phyloP scores from a whole-genome alignment of 2,797 vertebrate species.

The Ambastaia sidthimunki region DNA sequence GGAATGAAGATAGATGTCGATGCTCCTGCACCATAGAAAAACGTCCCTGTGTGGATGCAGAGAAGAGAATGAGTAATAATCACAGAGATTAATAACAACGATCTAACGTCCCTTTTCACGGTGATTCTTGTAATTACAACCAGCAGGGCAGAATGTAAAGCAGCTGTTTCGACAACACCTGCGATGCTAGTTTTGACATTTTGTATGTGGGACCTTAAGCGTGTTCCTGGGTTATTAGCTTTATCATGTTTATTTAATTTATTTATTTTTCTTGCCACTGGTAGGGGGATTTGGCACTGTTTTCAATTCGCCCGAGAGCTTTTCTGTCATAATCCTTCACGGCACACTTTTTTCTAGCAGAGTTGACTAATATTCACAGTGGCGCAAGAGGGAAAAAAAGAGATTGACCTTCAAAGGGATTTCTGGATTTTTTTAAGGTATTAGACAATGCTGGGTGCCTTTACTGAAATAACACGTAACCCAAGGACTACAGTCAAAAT shows the following conservation, averaged over 20 bases:
- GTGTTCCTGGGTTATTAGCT: neutral
- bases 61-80: slow-evolving; percentile 75
- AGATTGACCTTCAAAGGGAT: slow-evolving; percentile 57
- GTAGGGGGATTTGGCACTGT: slow-evolving; percentile 18
- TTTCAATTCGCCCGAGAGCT: slow-evolving; percentile 23
- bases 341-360: slow-evolving; percentile 37
- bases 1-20: slow-evolving; percentile 71
- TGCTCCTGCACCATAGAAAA: slow-evolving; percentile 62
- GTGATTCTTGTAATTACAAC: slow-evolving; percentile 74
- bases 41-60: slow-evolving; percentile 58
- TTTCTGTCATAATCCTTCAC: slow-evolving; percentile 46
- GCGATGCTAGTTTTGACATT: slow-evolving; percentile 29
- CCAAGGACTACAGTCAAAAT: slow-evolving; percentile 46
- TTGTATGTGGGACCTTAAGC: neutral
- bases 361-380: slow-evolving; percentile 35
- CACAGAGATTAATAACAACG: slow-evolving; percentile 74
- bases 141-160: slow-evolving; percentile 69
- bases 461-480: slow-evolving; percentile 34
- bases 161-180: slow-evolving; percentile 62
- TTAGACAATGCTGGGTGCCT: slow-evolving; percentile 46
- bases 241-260: neutral
- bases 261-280: slow-evolving; percentile 2
- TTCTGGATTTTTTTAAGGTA: slow-evolving; percentile 47
- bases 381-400: slow-evolving; percentile 19
- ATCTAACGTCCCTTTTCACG: slow-evolving; percentile 74